Conservation (phyloP, 1,140 invertebrate species). For the Nebria ingens region DNA sequence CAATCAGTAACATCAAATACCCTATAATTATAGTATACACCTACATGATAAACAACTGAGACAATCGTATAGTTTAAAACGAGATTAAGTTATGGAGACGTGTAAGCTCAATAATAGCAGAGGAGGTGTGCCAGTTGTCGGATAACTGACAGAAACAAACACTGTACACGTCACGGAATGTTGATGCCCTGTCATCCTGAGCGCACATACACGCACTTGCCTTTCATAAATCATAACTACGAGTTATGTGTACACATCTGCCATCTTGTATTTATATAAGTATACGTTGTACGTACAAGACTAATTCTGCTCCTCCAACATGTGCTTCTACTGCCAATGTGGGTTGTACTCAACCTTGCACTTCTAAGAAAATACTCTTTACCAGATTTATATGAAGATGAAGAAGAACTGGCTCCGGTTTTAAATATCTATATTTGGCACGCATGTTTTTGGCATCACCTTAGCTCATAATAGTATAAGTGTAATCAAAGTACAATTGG, state of each 20-base stretch:
- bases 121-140: not conserved
- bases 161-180: not conserved
- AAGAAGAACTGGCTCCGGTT: too few species aligned
- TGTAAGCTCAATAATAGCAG: not conserved
- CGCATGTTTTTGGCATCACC: too few species aligned
- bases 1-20: too few species aligned
- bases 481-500: too few species aligned
- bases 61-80: not conserved
- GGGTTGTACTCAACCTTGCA: not conserved
- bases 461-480: too few species aligned
- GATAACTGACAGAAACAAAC: conserved; percentile 5
- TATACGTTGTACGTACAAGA: not conserved
- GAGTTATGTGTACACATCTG: not conserved
- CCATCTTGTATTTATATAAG: too few species aligned
- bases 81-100: not conserved
- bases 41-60: too few species aligned
- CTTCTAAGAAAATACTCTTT: not conserved
- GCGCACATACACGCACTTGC: not conserved
- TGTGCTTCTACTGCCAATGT: not conserved
- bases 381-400: too few species aligned
- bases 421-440: too few species aligned
- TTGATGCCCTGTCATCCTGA: conserved; percentile 4
- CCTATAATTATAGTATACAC: too few species aligned
- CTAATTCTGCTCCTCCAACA: not conserved
- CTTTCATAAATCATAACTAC: conserved; percentile 6